phyloP scores from a whole-genome alignment of 2,113 vertebrate genomes.

The Lathamus discolor region DNA sequence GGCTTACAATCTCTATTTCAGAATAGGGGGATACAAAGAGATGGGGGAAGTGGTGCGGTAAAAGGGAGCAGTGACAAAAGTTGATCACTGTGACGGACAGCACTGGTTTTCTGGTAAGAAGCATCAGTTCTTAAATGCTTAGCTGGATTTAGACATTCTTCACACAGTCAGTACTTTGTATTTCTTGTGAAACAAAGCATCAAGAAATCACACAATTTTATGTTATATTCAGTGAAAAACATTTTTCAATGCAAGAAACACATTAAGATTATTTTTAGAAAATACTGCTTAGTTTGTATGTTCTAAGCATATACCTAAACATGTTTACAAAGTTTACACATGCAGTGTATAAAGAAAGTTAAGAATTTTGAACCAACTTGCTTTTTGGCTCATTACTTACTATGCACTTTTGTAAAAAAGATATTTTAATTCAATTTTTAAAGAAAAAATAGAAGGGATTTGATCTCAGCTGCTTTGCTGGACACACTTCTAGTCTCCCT shows the following conservation, averaged over 20 bases:
- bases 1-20: conserved; percentile 42
- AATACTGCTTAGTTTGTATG: not conserved
- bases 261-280: not conserved
- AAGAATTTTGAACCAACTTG: not conserved
- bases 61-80: not conserved
- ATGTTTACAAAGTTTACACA: not conserved
- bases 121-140: not conserved
- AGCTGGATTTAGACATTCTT: not conserved
- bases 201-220: not conserved
- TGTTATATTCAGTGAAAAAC: conserved; percentile 11
- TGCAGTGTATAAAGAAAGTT: not conserved
- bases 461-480: not conserved
- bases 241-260: conserved; percentile 34
- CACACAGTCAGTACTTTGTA: not conserved
- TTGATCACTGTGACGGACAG: not conserved
- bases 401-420: not conserved
- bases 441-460: not conserved
- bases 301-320: not conserved
- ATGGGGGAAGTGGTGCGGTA: not conserved
- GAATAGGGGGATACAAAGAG: not conserved
- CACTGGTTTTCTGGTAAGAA: not conserved
- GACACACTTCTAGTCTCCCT: not conserved
- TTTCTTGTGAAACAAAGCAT: not conserved
- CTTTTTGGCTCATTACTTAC: not conserved
- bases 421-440: not conserved